These are phyloP conservation scores for Erpornis zantholeuca DNA, from an alignment of 2,113 vertebrate genomes.

Conservation along the genomic window DNA sequence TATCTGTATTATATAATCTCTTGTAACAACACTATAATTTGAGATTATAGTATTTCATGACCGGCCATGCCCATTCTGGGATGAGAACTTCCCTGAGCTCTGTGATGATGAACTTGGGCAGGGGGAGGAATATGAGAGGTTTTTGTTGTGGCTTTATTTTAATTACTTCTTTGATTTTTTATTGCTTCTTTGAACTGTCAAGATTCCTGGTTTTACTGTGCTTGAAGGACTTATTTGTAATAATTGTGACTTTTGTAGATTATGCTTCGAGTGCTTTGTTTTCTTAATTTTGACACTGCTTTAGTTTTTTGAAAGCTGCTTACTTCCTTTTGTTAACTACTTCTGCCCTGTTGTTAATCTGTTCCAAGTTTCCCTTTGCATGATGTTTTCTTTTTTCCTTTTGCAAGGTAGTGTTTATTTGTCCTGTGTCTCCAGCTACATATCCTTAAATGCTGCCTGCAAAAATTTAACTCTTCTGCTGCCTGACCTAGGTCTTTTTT, in stretches of 20 bases:
- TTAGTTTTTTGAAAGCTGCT: not conserved
- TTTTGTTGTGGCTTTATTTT: not conserved
- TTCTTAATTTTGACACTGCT: not conserved
- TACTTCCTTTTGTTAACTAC: not conserved
- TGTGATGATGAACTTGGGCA: not conserved
- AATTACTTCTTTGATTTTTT: not conserved
- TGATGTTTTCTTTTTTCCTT: not conserved
- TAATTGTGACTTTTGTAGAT: not conserved
- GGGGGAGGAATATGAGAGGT: accelerated
- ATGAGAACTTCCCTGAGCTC: not conserved
- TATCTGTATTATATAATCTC: not conserved
- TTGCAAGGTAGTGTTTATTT: not conserved
- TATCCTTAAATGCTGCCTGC: not conserved
- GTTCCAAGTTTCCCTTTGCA: not conserved
- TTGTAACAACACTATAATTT: not conserved
- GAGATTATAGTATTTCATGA: not conserved
- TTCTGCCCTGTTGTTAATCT: not conserved
- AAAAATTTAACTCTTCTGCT: not conserved
- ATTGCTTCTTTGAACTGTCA: not conserved
- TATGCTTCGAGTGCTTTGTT: not conserved
- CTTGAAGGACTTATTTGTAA: not conserved
- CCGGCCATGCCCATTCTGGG: not conserved
- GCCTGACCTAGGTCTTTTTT: not conserved
- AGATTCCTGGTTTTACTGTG: not conserved
- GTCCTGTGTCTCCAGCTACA: not conserved